Conservation (phyloP, 2,797 vertebrate species). For the Galagoides demidoff region DNA sequence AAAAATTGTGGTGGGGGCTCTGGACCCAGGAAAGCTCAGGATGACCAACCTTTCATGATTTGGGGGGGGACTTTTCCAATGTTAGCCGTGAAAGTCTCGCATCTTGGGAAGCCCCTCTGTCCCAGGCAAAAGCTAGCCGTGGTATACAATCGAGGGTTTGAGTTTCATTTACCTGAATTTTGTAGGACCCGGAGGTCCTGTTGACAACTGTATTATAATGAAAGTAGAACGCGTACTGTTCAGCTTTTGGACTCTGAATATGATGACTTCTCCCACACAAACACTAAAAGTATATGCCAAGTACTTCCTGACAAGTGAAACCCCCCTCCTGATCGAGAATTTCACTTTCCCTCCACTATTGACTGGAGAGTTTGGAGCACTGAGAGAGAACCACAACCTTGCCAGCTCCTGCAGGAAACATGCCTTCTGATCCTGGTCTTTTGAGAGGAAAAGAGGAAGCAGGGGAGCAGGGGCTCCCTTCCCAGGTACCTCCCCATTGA, state of each 20-base stretch:
- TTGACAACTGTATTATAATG: conserved; percentile 6
- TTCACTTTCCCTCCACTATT: not conserved
- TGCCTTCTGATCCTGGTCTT: not conserved
- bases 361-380: not conserved
- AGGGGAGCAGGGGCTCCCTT: not conserved
- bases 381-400: not conserved
- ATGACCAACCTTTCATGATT: not conserved
- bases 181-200: not conserved
- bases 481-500: not conserved
- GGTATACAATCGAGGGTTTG: not conserved
- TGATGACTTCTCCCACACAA: not conserved
- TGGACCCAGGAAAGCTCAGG: not conserved
- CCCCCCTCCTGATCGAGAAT: not conserved
- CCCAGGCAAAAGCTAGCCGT: not conserved
- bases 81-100: not conserved
- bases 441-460: not conserved
- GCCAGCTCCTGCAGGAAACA: not conserved
- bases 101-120: not conserved
- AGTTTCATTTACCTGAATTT: conserved; percentile 24
- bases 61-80: not conserved
- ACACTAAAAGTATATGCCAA: not conserved
- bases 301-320: not conserved
- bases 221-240: not conserved
- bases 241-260: not conserved
- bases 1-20: not conserved